A percentile compares a stretch with the other conserved stretches of the same genome.
Evolutionary conservation across 2,797 vertebrate species (phyloP).

Genomic region (Salarias fasciatus): DNA sequence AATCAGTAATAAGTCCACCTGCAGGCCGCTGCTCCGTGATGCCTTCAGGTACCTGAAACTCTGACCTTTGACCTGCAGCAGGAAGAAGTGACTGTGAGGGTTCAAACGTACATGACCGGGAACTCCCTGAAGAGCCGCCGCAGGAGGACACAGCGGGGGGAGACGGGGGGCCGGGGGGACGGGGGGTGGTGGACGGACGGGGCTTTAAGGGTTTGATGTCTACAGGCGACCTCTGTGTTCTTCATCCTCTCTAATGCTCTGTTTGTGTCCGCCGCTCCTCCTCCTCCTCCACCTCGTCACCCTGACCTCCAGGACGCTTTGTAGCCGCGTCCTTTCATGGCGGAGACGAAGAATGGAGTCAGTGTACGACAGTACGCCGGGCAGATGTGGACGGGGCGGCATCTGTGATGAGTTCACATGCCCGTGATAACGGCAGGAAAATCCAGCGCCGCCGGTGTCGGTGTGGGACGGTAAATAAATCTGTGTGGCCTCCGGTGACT

Average conservation of each 20-base stretch:
- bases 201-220: constrained; percentile 71
- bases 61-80: constrained; percentile 49
- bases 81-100: constrained; percentile 40
- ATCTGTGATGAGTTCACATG: too few relatives aligned
- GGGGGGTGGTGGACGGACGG: constrained; percentile 32
- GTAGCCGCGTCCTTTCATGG: constrained; percentile 20
- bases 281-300: too few relatives aligned
- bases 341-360: constrained; percentile 39
- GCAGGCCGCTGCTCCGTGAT: constrained; percentile 4
- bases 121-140: constrained; percentile 80
- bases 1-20: too few relatives aligned
- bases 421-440: too few relatives aligned
- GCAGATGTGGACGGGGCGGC: too few relatives aligned
- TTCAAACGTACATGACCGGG: constrained; percentile 80
- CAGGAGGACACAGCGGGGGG: too few relatives aligned
- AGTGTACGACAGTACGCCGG: constrained; percentile 17
- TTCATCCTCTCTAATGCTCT: too few relatives aligned
- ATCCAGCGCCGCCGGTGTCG: too few relatives aligned
- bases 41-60: constrained; percentile 40
- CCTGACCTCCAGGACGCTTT: constrained; percentile 13
- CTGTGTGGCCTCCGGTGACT: too few relatives aligned
- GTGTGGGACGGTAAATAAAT: too few relatives aligned
- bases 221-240: constrained; percentile 71
- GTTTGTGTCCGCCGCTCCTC: too few relatives aligned
- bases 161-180: constrained; percentile 10